Percentiles rank a stretch among this genome's conserved stretches.
Conservation (phyloP, 2,113 vertebrate species). For the Nothocercus nigrocapillus region DNA sequence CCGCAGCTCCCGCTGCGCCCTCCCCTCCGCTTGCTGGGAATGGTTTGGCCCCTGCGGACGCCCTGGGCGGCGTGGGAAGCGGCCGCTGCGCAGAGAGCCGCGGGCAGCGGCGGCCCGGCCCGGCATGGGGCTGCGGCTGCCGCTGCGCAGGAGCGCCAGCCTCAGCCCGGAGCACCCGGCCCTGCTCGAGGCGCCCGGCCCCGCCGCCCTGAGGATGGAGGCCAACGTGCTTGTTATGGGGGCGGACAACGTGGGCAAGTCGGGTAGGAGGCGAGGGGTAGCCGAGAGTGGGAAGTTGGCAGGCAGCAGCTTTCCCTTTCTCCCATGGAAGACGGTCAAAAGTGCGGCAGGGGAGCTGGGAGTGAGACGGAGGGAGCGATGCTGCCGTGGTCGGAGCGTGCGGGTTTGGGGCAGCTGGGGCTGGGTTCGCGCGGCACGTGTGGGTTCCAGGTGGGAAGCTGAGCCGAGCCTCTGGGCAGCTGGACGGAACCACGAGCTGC, state of each 20-base stretch:
- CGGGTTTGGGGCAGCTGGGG: neutral
- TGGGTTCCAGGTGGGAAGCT: neutral
- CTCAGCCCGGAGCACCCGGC: slow-evolving; percentile 69
- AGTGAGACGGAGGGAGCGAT: neutral
- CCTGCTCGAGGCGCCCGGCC: slow-evolving; percentile 34
- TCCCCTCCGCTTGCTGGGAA: slow-evolving; percentile 27
- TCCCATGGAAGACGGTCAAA: neutral
- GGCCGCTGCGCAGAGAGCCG: accelerated
- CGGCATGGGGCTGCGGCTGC: slow-evolving; percentile 73
- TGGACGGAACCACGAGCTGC: accelerated
- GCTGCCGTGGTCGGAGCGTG: no score
- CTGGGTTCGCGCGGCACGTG: no score
- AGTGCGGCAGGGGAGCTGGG: neutral
- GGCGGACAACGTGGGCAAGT: slow-evolving; percentile 85
- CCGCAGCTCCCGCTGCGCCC: neutral
- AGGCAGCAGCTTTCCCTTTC: neutral
- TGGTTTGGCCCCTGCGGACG: neutral
- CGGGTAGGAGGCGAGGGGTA: slow-evolving; percentile 65
- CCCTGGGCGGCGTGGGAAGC: slow-evolving; percentile 35
- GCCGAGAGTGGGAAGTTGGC: neutral
- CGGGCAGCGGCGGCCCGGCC: neutral
- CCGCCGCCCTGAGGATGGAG: slow-evolving; percentile 74
- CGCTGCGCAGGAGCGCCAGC: slow-evolving; percentile 69
- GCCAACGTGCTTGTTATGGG: slow-evolving; percentile 84
- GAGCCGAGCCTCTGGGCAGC: neutral